A percentile compares a stretch with the other conserved stretches of the same genome.
phyloP scores from a whole-genome alignment of 2,797 vertebrate species.

The Synanceia verrucosa region DNA sequence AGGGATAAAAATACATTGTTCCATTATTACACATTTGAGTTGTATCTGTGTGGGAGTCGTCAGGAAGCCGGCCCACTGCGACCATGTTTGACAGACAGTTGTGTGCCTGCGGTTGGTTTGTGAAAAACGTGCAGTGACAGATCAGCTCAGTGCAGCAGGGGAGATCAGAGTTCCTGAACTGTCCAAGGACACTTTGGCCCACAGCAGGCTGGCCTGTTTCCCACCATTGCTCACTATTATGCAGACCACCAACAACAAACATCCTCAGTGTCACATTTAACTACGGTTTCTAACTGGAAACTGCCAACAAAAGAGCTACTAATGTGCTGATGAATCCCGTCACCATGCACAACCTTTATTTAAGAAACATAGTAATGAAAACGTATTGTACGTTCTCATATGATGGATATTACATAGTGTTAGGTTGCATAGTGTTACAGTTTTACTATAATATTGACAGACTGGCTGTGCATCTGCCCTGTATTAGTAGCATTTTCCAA shows the following conservation, averaged over 20 bases:
- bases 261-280: neutral
- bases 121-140: constrained; percentile 83
- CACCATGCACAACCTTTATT: constrained; percentile 70
- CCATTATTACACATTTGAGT: neutral
- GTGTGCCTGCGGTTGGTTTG: constrained; percentile 62
- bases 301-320: neutral
- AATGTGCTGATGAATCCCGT: constrained; percentile 53
- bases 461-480: neutral
- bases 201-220: constrained; percentile 32
- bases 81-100: constrained; percentile 71
- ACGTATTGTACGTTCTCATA: constrained; percentile 50
- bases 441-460: constrained; percentile 24
- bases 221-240: neutral
- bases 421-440: constrained; percentile 30
- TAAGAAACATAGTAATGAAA: constrained; percentile 36
- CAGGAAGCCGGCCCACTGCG: constrained; percentile 64
- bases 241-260: constrained; percentile 1
- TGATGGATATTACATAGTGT: constrained; percentile 26
- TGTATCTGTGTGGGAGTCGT: constrained; percentile 12
- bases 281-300: neutral
- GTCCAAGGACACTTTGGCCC: constrained; percentile 23
- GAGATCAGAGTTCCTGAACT: constrained; percentile 46
- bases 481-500: constrained; percentile 14
- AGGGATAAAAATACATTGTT: constrained; percentile 26
- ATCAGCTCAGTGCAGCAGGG: constrained; percentile 79